Base-by-base conservation (phyloP, 2,113 vertebrate genomes). In the Stomatorhinus ivindoensis region DNA sequence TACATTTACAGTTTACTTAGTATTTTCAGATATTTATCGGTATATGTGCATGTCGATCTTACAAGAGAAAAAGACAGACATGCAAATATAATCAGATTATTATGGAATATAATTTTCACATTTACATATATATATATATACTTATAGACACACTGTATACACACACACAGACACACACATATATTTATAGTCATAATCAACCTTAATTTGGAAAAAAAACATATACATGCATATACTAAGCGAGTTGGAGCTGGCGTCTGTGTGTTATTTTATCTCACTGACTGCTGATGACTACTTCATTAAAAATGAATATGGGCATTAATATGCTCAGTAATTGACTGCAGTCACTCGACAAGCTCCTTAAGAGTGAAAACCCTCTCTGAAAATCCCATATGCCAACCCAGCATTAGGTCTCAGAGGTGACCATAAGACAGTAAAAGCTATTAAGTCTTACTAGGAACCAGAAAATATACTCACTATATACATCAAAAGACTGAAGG, bases 241-340 rank as follows among this genome's bases (percentile, higher is more conserved):
- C 3, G 10, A n/a, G 3, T 47, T 21, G 39, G 82, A 44, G 24
- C 82, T 4, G 24, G 17, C 2, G 7, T 82, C 35, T 82, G 76
- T 80, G 35, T 42, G 13, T 19, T 51, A n/a, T 51, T 86, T 86
- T 47, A 27, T 86, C 84, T 50, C 19, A 82, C 80, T 61, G 88
- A 24, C 21, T 47, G 35, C 53, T 61, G 76, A 39, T n/a, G 48
- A 42, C 35, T 42, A 24, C 19, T 80, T 84, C 76, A 85, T 84
- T 35, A 89, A 89, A 89, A 61, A 89, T 85, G 42, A 51, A 89
- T 39, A 51, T 51, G 88, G 46, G n/a, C 61, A 76, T 88, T 46
- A 88, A 76, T 48, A 35, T 44, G 61, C 47, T 21, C 27, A 39
- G 27, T 53, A 39, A 88, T 53, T 51, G 69, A 42, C 88, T 31